These are phyloP conservation scores for Dryococelus australis DNA, from an alignment of 2,888 invertebrate genomes.

Conservation along the genomic window DNA sequence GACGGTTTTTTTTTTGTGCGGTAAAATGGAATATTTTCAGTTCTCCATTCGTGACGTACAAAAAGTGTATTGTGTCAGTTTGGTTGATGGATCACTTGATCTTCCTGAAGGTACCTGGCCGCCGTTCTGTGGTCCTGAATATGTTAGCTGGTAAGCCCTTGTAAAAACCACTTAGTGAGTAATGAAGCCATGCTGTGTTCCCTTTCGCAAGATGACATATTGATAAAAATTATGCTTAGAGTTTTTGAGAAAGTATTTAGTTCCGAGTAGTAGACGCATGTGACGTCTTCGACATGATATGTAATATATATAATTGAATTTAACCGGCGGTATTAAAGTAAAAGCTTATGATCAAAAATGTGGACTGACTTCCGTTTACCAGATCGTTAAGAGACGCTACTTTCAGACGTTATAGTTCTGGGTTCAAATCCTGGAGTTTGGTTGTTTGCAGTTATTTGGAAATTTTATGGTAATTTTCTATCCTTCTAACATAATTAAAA, in stretches of 20 bases:
- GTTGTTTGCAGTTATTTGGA: no score
- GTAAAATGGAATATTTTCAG: conserved; percentile 1
- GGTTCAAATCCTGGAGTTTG: no score
- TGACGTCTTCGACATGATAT: no score
- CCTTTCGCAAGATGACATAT: neutral
- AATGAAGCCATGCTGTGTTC: neutral
- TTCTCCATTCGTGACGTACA: neutral
- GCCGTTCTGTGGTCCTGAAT: neutral
- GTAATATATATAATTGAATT: no score
- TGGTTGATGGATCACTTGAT: neutral
- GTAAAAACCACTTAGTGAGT: neutral
- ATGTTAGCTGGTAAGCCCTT: neutral
- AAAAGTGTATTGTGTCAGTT: conserved; percentile 1
- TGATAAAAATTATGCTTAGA: neutral
- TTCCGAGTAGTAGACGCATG: no score
- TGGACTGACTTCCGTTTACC: no score
- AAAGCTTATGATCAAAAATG: no score
- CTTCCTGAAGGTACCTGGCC: neutral
- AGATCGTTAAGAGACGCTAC: no score
- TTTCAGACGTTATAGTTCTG: no score
- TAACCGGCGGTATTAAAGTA: no score
- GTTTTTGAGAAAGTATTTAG: neutral
- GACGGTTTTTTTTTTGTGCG: neutral
- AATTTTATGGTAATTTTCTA: no score
- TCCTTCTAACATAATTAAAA: no score